Percentiles rank a stretch among this genome's conserved stretches.
Evolutionary conservation across 2,888 invertebrate species (phyloP).

Genomic region (Chromoteleia sp.): DNA sequence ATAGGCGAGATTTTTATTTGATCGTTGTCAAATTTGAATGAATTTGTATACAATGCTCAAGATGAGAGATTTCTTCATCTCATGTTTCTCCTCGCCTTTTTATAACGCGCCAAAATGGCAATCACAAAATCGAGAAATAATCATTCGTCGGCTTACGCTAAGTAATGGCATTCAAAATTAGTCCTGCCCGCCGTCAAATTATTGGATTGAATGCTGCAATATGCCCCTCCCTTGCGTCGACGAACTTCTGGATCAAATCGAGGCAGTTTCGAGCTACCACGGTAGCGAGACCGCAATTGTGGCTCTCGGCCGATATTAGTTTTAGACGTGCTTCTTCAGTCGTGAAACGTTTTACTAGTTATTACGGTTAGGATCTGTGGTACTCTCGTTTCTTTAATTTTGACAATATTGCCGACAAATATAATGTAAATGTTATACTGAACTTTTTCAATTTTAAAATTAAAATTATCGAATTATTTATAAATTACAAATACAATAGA

Average conservation of each 20-base stretch:
- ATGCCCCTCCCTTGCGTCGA: conserved; percentile 45
- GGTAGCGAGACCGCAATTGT: conserved; percentile 82
- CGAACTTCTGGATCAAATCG: conserved; percentile 71
- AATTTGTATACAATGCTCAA: conserved; percentile 58
- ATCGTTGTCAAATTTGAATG: conserved; percentile 48
- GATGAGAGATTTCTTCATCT: conserved; percentile 28
- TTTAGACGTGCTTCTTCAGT: conserved; percentile 77
- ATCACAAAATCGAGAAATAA: conserved; percentile 52
- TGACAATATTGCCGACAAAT: conserved; percentile 65
- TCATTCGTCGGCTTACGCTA: conserved; percentile 80
- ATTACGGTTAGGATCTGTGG: conserved; percentile 80
- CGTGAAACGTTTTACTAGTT: conserved; percentile 80
- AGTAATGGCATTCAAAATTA: conserved; percentile 85
- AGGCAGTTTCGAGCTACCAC: conserved; percentile 74
- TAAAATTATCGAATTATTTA: no score
- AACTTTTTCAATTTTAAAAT: conserved; percentile 1
- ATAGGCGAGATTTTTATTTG: conserved; percentile 33
- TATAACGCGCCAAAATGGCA: conserved; percentile 43
- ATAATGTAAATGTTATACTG: conserved; percentile 14
- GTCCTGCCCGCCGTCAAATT: conserved; percentile 81
- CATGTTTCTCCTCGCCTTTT: conserved; percentile 24
- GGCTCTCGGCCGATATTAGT: conserved; percentile 83
- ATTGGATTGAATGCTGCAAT: conserved; percentile 75
- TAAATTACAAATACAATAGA: no score
- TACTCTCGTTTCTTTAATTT: conserved; percentile 72